Conservation (phyloP, 1,140 invertebrate genomes). For the Liolophura sinensis region DNA sequence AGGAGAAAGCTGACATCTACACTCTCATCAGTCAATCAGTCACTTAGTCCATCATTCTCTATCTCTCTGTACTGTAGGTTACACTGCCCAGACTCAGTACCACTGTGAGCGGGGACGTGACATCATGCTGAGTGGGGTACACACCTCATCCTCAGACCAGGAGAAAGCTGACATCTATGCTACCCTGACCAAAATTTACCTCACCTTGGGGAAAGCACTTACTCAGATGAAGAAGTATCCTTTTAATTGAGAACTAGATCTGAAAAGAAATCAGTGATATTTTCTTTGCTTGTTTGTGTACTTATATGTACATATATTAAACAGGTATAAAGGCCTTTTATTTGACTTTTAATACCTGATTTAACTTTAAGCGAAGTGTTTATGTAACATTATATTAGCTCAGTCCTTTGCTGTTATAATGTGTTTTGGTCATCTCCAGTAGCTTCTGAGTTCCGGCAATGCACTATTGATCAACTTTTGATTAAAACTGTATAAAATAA, state of each 20-base stretch:
- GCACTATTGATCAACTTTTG: no score
- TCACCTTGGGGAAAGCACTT: slow-evolving; percentile 41
- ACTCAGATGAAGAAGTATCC: slow-evolving; percentile 46
- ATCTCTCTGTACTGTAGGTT: slow-evolving; percentile 30
- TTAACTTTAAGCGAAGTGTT: no score
- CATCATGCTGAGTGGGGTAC: slow-evolving; percentile 45
- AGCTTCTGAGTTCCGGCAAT: no score
- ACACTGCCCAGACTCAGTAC: slow-evolving; percentile 46
- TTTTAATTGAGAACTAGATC: slow-evolving; percentile 7
- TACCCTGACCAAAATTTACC: slow-evolving; percentile 44
- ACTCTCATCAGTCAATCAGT: slow-evolving; percentile 35
- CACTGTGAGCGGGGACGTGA: slow-evolving; percentile 46
- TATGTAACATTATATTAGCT: no score
- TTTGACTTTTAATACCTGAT: no score
- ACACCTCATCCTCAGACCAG: slow-evolving; percentile 30
- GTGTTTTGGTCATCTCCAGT: no score
- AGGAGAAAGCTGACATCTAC: slow-evolving; percentile 46
- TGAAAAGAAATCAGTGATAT: no score
- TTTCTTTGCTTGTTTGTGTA: no score
- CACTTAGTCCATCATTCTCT: background rate
- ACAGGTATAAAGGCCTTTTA: no score
- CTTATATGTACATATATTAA: no score
- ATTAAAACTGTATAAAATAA: no score
- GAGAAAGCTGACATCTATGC: slow-evolving; percentile 45
- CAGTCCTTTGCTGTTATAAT: no score